A percentile compares a stretch with the other conserved stretches of the same genome.
phyloP scores from a whole-genome alignment of 2,797 vertebrate species.

The Phaenicophaeus curvirostris region DNA sequence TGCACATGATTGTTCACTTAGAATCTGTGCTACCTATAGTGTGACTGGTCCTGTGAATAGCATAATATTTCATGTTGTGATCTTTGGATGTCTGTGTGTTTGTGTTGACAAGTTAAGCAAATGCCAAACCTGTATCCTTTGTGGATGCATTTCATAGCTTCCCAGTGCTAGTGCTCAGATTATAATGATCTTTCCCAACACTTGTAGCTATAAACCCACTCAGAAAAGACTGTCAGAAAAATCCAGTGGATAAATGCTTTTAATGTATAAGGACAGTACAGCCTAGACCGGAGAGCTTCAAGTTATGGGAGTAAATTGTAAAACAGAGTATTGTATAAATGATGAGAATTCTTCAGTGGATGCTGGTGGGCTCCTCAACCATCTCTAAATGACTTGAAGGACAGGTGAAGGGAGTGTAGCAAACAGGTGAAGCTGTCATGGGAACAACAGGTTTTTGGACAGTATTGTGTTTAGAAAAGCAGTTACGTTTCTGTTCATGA shows the following conservation, averaged over 20 bases:
- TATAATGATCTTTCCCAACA: background rate
- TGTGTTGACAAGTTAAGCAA: background rate
- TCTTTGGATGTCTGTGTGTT: background rate
- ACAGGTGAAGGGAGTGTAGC: background rate
- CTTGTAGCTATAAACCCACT: background rate
- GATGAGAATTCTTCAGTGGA: background rate
- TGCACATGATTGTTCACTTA: background rate
- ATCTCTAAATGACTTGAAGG: background rate
- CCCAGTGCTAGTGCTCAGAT: background rate
- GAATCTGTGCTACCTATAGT: background rate
- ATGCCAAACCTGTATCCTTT: background rate
- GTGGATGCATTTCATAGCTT: background rate
- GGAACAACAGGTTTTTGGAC: background rate
- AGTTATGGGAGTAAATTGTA: background rate
- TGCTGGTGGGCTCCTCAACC: background rate
- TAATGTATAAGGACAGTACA: background rate
- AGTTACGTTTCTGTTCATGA: background rate
- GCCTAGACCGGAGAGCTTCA: background rate
- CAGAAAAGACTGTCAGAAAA: background rate
- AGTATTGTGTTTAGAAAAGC: background rate
- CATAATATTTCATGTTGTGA: background rate
- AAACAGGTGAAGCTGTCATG: background rate
- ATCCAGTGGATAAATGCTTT: background rate
- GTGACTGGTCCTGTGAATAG: background rate
- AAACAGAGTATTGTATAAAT: background rate